Conservation (phyloP, 2,113 vertebrate species). For the Cyprinodon brontotheroides region DNA sequence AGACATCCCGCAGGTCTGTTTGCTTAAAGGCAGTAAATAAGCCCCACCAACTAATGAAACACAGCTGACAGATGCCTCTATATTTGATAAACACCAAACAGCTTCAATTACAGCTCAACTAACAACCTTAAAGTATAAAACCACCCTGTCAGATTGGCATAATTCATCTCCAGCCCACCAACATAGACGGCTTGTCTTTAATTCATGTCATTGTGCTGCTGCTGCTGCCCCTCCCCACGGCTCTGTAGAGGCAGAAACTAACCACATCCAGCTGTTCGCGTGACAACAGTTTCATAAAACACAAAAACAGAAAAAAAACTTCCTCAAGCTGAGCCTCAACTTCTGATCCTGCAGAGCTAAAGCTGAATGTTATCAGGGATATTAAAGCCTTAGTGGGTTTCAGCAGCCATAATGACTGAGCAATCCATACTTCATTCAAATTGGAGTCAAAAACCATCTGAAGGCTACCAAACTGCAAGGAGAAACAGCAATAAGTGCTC, state of each 20-base stretch:
- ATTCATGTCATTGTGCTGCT: conserved; percentile 12
- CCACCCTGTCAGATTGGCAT: neutral
- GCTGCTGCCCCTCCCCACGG: conserved; percentile 37
- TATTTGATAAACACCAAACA: too few species aligned
- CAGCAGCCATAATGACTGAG: neutral
- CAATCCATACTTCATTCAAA: conserved; percentile 5
- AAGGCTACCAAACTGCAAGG: neutral
- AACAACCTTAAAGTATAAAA: too few species aligned
- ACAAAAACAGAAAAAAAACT: neutral
- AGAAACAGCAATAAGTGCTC: fast-evolving
- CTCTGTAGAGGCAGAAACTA: neutral
- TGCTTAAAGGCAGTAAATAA: neutral
- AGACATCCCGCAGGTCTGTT: neutral
- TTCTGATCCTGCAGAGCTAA: neutral
- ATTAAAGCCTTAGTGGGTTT: neutral
- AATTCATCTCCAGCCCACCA: neutral
- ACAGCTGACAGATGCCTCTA: too few species aligned
- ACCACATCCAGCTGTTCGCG: conserved; percentile 31
- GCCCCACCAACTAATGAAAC: neutral
- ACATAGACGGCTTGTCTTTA: conserved; percentile 18
- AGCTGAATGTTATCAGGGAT: neutral
- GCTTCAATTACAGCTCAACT: too few species aligned
- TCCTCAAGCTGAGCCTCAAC: conserved; percentile 16
- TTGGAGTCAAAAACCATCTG: neutral
- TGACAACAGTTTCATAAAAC: conserved; percentile 38